Conservation (phyloP, 1,140 invertebrate genomes). For the Leptinotarsa lineolata region DNA sequence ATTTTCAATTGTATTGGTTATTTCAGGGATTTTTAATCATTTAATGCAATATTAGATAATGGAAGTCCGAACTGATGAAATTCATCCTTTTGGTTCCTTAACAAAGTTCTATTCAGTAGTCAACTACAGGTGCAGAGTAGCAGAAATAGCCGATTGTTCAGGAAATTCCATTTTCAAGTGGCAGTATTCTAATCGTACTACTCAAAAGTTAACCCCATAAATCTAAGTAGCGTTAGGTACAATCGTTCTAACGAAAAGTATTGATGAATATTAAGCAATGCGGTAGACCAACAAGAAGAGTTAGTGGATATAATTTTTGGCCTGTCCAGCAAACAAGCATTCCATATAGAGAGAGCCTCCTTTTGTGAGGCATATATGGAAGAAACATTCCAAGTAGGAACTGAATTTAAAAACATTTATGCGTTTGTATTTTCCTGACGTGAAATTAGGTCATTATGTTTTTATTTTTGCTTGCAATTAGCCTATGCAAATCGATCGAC, state of each 20-base stretch:
- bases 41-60: too few species aligned
- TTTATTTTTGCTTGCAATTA: conserved; percentile 3
- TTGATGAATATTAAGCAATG: not conserved
- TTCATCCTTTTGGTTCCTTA: too few species aligned
- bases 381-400: conserved; percentile 5
- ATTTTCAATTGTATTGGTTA: too few species aligned
- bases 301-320: conserved; percentile 3
- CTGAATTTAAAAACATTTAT: conserved; percentile 4
- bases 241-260: conserved; percentile 8
- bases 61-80: too few species aligned
- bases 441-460: conserved; percentile 2
- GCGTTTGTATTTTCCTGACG: conserved; percentile 7
- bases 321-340: conserved; percentile 7
- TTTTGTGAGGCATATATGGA: not conserved
- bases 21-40: too few species aligned
- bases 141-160: too few species aligned
- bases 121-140: too few species aligned
- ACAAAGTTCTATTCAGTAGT: too few species aligned
- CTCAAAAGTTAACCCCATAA: not conserved
- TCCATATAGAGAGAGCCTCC: conserved; percentile 5
- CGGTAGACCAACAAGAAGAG: conserved; percentile 5
- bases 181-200: not conserved
- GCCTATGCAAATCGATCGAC: conserved; percentile 2
- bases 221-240: not conserved
- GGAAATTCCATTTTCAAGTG: not conserved